Base-by-base conservation (phyloP, 2,888 invertebrate genomes). In the Ptychoptera albimana region DNA sequence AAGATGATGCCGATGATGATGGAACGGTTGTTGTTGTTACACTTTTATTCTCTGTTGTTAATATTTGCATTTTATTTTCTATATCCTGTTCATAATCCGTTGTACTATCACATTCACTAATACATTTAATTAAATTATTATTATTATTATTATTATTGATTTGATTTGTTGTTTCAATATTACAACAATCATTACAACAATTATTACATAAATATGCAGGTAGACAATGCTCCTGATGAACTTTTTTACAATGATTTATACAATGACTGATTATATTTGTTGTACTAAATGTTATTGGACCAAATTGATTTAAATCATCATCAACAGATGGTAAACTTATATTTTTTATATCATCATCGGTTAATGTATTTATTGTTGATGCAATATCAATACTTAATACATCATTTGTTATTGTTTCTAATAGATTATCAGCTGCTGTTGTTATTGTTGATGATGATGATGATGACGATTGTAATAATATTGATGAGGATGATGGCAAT, bases 31-130 rank as follows among this genome's bases (percentile, higher is more conserved):
- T 13, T 16, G 14, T 9, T 12, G 29, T 2, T 16, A 14, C 31
- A 6, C 10, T 14, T 12, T 16, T 34, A 35, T 16, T 42, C n/a
- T 15, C 11, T 14, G 39, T 39, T 10, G 23, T 36, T 15, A 32
- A 31, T 30, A 10, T 11, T 39, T 47, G 10, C 11, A 42, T 12
- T 29, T 31, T 34, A 39, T 46, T 43, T 23, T 40, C 32, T 40
- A 32, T 23, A 9, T 31, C 40, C 32, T 48, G 46, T 32, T 53
- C 50, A 37, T 51, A 53, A 41, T 52, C 54, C 2, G 55, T 55
- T 46, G 55, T 54, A 47, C 55, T 55, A 39, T 54, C 54, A 44
- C 55, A 55, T 49, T 55, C 55, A 7, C 51, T 53, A 15, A 54
- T 47, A 37, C 53, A 52, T 42, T 51, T 54, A 2, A 49, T 49